Percentiles rank a stretch among this genome's conserved stretches.
phyloP scores from a whole-genome alignment of 2,797 vertebrate species.

The Synanceia verrucosa region DNA sequence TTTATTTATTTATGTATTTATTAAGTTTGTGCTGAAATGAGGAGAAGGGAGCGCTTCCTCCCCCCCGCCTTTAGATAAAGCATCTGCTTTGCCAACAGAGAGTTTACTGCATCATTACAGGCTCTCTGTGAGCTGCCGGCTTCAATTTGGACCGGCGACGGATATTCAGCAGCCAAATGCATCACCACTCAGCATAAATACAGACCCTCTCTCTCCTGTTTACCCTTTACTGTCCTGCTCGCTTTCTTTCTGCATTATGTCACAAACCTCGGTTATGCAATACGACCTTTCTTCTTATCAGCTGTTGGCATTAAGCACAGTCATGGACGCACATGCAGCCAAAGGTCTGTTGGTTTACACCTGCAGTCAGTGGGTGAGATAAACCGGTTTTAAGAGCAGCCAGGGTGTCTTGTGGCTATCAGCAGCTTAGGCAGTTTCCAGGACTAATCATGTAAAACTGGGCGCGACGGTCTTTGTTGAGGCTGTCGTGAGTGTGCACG shows the following conservation, averaged over 20 bases:
- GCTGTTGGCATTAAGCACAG: constrained; percentile 65
- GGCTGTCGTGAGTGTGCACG: not conserved
- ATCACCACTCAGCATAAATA: constrained; percentile 29
- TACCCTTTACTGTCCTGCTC: constrained; percentile 12
- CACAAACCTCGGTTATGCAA: constrained; percentile 72
- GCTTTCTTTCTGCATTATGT: constrained; percentile 54
- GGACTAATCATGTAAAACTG: constrained; percentile 44
- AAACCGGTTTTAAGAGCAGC: constrained; percentile 43
- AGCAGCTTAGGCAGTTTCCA: constrained; percentile 23
- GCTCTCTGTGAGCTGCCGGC: constrained; percentile 39
- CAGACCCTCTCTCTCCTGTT: not conserved
- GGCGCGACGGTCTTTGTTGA: constrained; percentile 56
- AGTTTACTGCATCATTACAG: constrained; percentile 49
- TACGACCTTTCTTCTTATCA: constrained; percentile 77
- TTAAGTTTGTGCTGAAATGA: constrained; percentile 40
- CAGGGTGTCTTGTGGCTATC: constrained; percentile 1
- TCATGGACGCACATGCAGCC: constrained; percentile 28
- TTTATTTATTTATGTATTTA: constrained; percentile 49
- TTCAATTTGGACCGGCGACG: constrained; percentile 48
- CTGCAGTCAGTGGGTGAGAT: constrained; percentile 51
- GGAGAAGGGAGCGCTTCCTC: constrained; percentile 4
- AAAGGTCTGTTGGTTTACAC: constrained; percentile 60
- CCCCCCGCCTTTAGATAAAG: not conserved
- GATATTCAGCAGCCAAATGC: constrained; percentile 41
- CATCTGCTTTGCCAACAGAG: constrained; percentile 33